Evolutionary conservation across 2,113 vertebrate species (phyloP).

Genomic region (Periophthalmus modestus): DNA sequence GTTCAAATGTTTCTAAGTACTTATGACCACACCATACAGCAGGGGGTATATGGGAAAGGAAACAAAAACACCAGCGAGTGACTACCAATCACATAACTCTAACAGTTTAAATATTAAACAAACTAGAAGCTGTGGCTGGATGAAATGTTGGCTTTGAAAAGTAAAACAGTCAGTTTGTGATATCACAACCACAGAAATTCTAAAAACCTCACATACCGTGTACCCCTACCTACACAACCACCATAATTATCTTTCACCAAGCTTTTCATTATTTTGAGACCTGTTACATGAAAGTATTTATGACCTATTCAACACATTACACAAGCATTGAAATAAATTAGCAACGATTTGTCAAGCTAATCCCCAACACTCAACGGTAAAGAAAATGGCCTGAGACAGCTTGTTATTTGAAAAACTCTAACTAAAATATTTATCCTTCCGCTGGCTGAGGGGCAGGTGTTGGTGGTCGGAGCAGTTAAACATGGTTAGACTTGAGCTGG

Average conservation of each 20-base stretch:
- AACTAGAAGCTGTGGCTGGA: too few relatives aligned
- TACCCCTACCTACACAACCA: too few relatives aligned
- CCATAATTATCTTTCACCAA: background rate
- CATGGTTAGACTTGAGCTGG: conserved; percentile 34
- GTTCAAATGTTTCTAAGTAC: background rate
- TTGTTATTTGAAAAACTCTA: background rate
- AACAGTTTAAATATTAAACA: too few relatives aligned
- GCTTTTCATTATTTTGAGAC: background rate
- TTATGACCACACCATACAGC: too few relatives aligned
- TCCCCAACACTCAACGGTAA: background rate
- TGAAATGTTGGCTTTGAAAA: background rate
- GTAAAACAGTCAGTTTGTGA: background rate
- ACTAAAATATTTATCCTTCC: conserved; percentile 45
- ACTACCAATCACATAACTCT: too few relatives aligned
- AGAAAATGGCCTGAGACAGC: background rate
- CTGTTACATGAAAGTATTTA: background rate
- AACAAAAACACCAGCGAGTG: background rate
- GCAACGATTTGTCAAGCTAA: background rate
- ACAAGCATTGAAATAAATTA: background rate
- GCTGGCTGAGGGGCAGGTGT: conserved; percentile 38
- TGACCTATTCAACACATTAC: background rate
- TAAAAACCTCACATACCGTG: too few relatives aligned
- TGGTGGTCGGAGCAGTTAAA: conserved; percentile 21
- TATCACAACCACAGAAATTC: background rate
- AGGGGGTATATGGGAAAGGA: background rate